Conservation (phyloP, 2,888 invertebrate species). For the Caprella mutica region DNA sequence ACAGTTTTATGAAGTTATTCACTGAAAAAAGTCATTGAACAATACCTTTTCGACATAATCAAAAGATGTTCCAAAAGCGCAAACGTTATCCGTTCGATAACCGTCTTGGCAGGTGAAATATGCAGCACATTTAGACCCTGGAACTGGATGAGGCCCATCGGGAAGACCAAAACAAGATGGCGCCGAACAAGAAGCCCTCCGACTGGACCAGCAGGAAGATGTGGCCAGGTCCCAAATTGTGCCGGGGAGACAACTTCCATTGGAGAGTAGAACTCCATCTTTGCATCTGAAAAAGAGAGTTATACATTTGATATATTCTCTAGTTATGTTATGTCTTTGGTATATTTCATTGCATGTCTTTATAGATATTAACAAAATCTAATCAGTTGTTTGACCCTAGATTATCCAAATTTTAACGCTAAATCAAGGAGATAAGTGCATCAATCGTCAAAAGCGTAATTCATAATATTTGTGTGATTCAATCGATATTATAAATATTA, state of each 20-base stretch:
- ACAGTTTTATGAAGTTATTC: too few relatives aligned
- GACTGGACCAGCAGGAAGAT: constrained; percentile 23
- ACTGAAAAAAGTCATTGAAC: neutral
- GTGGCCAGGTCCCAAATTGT: constrained; percentile 26
- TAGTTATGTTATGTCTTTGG: too few relatives aligned
- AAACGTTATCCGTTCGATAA: constrained; percentile 26
- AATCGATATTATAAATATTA: too few relatives aligned
- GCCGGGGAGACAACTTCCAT: constrained; percentile 16
- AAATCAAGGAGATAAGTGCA: too few relatives aligned
- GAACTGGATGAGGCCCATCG: constrained; percentile 26
- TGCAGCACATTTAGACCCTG: constrained; percentile 28
- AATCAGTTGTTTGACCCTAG: too few relatives aligned
- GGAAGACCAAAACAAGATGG: constrained; percentile 30
- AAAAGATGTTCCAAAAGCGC: constrained; percentile 22
- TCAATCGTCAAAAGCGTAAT: too few relatives aligned
- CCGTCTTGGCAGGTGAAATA: constrained; percentile 29
- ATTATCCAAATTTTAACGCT: too few relatives aligned
- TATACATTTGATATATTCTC: too few relatives aligned
- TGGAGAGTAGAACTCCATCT: constrained; percentile 13
- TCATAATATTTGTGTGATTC: too few relatives aligned
- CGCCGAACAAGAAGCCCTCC: constrained; percentile 19
- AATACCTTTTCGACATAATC: constrained; percentile 28
- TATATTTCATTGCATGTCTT: too few relatives aligned
- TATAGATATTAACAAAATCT: too few relatives aligned
- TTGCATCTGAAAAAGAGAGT: constrained; percentile 16